Base-by-base conservation (phyloP, 2,888 invertebrate genomes). In the Apodemia zela region DNA sequence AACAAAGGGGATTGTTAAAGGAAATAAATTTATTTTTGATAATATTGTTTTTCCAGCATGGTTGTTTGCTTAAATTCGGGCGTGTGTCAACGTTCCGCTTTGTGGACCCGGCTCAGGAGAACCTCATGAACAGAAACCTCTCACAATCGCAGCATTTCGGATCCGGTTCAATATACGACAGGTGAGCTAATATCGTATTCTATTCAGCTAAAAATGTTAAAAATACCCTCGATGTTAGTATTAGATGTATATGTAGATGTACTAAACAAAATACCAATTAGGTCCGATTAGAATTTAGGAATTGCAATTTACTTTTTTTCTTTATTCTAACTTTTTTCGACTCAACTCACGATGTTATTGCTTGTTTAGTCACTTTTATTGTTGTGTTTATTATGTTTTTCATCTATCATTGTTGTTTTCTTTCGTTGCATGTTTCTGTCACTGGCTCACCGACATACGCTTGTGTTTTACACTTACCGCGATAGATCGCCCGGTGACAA, bases 71-170 rank as follows among this genome's bases (percentile, higher is more conserved):
- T 65, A 97, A 96, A 92, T 97, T 97, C 84, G 97, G 97, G 61
- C 94, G 97, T 71, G 95, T 96, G 75, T 96, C 97, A 75, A 96
- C 96, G 51, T 97, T 96, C 89, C 94, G 96, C 72, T 97, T 97
- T 89, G 93, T 97, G 75, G 97, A 97, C 85, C 96, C 97, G 33
- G 94, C 94, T 64, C 95, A 96, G 69, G 97, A 97, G 85, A 96
- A 94, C 72, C 93, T 96, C 71, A 94, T 95, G 75, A 94, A 96
- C 80, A 93, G 95, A 73, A 95, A 96, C 77, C 94, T 96, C 66
- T 94, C 96, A 60, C 95, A 95, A 73, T 94, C 94, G 49, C 93
- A 94, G 71, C 94, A 95, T 81, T 92, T 94, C 85, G 95, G 95
- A 75, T 96, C 95, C 73, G 93, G 95, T 67, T 96, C 96, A 75